Evolutionary conservation across 2,113 vertebrate species (phyloP), one percentile per base, ranked within the genome.

Genomic region (Marmota monax): DNA sequence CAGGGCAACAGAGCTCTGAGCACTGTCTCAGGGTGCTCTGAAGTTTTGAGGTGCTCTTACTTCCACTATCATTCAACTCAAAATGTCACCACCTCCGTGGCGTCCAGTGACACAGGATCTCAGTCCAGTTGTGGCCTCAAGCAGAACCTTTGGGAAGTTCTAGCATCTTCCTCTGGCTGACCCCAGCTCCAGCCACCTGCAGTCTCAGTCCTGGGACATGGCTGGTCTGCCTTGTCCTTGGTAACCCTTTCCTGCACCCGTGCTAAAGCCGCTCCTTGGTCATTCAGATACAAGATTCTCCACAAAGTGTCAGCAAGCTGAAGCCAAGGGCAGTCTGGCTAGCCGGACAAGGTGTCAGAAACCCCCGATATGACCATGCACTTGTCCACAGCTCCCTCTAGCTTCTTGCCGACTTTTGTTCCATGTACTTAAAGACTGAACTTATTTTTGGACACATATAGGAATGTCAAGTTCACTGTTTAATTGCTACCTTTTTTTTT

Each of bases 401-500:
- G 58, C 32, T 3, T 45, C 45, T 22, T 48, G n/a, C 32, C 27
- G 27, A 13, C n/a, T 45, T 90, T 84, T 23, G 39, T 11, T 32
- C 32, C 27, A 23, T 23, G 5, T 8, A 6, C 29, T 34, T 42
- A 5, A 29, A 56, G 65, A 14, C 23, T 13, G 10, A 77, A 42
- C 27, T 51, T 27, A n/a, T 32, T 42, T 3, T 8, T 27, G 18
- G 65, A 25, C 10, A 4, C 7, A n/a, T 5, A n/a, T 39, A 34
- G 32, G 32, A 34, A 27, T 10, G 48, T 39, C 1, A 0, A 1
- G 2, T 12, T 63, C 67, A 48, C 17, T 7, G 10, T 5, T 14
- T 53, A 58, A n/a, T 5, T 7, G 56, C 37, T 27, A 17, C 16
- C 7, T 16, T 69, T 34, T 69, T 32, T 67, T 32, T 34, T 17